phyloP scores from a whole-genome alignment of 2,113 vertebrate species.

The Mobula hypostoma region DNA sequence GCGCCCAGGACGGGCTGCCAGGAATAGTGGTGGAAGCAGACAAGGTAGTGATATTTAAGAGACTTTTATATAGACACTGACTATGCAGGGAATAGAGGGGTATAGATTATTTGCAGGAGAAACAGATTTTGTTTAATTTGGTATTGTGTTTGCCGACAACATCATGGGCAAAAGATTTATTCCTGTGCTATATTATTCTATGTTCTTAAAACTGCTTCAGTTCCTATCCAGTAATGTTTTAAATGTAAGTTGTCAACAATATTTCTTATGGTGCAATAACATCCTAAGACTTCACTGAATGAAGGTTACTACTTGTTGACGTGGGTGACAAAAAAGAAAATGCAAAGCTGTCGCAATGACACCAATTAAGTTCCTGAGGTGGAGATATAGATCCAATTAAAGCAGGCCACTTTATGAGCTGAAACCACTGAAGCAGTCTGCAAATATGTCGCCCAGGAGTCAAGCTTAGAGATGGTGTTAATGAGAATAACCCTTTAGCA shows the following conservation, averaged over 20 bases:
- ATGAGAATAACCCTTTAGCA: conserved; percentile 12
- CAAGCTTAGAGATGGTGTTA: conserved; percentile 1
- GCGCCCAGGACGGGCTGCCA: too few species aligned
- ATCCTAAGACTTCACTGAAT: not conserved
- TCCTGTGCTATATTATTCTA: too few species aligned
- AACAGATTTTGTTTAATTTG: too few species aligned
- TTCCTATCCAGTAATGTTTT: not conserved
- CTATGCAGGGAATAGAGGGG: too few species aligned
- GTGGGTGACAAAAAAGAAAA: not conserved
- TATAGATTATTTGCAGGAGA: too few species aligned
- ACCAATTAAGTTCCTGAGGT: conserved; percentile 28
- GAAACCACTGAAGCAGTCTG: not conserved
- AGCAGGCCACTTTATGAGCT: not conserved
- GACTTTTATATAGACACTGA: too few species aligned
- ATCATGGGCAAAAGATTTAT: too few species aligned
- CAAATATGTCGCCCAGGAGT: not conserved
- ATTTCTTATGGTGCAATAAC: not conserved
- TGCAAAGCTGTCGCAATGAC: conserved; percentile 3
- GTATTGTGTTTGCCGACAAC: too few species aligned
- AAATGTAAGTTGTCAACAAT: not conserved
- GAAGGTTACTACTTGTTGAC: conserved; percentile 5
- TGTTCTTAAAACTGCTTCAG: not conserved
- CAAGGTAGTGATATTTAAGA: too few species aligned
- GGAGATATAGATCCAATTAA: conserved; percentile 23
- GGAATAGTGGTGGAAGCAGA: too few species aligned